Evolutionary conservation across 2,113 vertebrate genomes (phyloP).

Genomic region (Cyphomyrus plagiostoma): DNA sequence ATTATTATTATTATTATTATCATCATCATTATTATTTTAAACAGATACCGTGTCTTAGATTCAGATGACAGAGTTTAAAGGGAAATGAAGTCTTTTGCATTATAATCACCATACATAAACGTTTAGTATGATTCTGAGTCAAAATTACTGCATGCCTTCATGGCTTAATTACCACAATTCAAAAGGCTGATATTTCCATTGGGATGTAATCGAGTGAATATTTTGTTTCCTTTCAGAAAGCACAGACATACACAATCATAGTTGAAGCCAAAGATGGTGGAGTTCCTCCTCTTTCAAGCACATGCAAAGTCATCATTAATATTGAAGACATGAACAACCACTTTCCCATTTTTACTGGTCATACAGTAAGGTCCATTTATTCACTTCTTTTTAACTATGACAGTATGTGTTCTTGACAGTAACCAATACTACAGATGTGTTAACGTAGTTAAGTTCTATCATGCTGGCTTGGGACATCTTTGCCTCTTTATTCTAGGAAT

Average conservation of each 20-base stretch:
- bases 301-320: conserved; percentile 41
- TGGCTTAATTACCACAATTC: neutral
- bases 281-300: conserved; percentile 35
- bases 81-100: neutral
- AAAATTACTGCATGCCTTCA: neutral
- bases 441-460: neutral
- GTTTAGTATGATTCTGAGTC: neutral
- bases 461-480: neutral
- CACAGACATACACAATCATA: conserved; percentile 40
- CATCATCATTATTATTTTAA: neutral
- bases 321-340: conserved; percentile 50
- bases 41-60: neutral
- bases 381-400: neutral
- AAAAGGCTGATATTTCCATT: neutral
- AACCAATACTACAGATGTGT: neutral
- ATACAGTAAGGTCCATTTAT: conserved; percentile 34
- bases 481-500: neutral
- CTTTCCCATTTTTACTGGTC: conserved; percentile 34
- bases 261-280: conserved; percentile 52
- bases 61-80: neutral
- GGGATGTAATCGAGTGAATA: neutral
- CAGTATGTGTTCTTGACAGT: neutral
- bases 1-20: neutral
- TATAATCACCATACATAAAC: neutral
- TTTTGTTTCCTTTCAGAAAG: conserved; percentile 34